These are phyloP conservation scores for Phalangium opilio DNA, from an alignment of 2,888 invertebrate species.

Conservation along the genomic window DNA sequence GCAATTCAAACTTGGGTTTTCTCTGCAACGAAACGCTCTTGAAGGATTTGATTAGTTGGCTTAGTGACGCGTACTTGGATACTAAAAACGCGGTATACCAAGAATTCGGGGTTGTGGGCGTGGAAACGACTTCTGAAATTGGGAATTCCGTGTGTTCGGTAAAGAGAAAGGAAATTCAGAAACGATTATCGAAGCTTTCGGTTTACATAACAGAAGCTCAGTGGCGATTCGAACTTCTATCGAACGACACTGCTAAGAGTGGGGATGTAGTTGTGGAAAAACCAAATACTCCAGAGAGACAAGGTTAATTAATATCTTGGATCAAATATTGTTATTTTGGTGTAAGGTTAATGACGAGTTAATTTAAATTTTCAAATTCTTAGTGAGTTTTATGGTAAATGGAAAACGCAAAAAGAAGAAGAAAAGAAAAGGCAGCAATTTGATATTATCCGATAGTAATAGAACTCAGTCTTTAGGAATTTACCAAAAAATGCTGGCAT, in stretches of 20 bases:
- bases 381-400: too few species aligned
- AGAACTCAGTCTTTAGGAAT: conserved; percentile 12
- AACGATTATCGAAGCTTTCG: conserved; percentile 23
- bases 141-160: not conserved
- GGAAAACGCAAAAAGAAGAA: not conserved
- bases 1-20: conserved; percentile 8
- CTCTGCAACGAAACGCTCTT: conserved; percentile 15
- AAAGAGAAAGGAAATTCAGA: conserved; percentile 3
- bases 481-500: conserved; percentile 43
- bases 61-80: conserved; percentile 14
- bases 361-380: too few species aligned
- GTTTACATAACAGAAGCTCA: conserved; percentile 47
- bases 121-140: not conserved
- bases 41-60: conserved; percentile 12
- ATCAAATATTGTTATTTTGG: too few species aligned
- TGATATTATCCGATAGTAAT: not conserved
- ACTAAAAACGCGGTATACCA: conserved; percentile 15
- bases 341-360: too few species aligned
- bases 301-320: too few species aligned
- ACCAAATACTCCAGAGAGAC: not conserved
- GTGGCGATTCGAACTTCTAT: conserved; percentile 55
- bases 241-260: conserved; percentile 8
- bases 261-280: not conserved
- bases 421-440: not conserved
- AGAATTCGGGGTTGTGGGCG: not conserved